Conservation (phyloP, 2,113 vertebrate species). For the Acanthisitta chloris region DNA sequence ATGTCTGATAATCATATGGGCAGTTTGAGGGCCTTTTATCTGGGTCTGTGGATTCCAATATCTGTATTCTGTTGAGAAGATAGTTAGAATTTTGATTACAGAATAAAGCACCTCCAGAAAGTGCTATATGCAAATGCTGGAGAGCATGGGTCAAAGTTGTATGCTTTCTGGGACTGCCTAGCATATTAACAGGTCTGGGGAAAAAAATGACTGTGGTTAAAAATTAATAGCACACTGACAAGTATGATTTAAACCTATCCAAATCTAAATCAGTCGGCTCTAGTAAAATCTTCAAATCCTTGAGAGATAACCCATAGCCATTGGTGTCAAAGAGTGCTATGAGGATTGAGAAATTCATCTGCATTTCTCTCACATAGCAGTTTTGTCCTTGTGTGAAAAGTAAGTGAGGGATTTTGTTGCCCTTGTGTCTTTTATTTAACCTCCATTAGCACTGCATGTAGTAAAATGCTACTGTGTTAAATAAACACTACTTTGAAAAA, state of each 20-base stretch:
- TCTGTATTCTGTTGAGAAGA: not conserved
- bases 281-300: slow-evolving; percentile 56
- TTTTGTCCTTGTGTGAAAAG: slow-evolving; percentile 60
- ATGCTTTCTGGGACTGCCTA: slow-evolving; percentile 50
- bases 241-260: slow-evolving; percentile 67
- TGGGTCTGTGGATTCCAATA: not conserved
- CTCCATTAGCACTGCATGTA: slow-evolving; percentile 61
- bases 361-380: slow-evolving; percentile 50
- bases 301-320: slow-evolving; percentile 23
- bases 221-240: slow-evolving; percentile 67
- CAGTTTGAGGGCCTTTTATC: not conserved
- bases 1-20: not conserved
- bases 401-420: slow-evolving; percentile 46
- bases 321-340: slow-evolving; percentile 53
- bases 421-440: slow-evolving; percentile 70
- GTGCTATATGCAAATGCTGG: slow-evolving; percentile 47
- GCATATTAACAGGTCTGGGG: slow-evolving; percentile 59
- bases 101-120: slow-evolving; percentile 30
- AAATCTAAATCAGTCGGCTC: slow-evolving; percentile 54
- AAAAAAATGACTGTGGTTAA: slow-evolving; percentile 61
- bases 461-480: slow-evolving; percentile 57
- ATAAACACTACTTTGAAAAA: slow-evolving; percentile 65
- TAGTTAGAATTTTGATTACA: slow-evolving; percentile 42
- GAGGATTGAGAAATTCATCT: slow-evolving; percentile 43
- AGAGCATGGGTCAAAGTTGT: slow-evolving; percentile 59